Conservation (phyloP, 2,113 vertebrate species). For the Cinclus cinclus region DNA sequence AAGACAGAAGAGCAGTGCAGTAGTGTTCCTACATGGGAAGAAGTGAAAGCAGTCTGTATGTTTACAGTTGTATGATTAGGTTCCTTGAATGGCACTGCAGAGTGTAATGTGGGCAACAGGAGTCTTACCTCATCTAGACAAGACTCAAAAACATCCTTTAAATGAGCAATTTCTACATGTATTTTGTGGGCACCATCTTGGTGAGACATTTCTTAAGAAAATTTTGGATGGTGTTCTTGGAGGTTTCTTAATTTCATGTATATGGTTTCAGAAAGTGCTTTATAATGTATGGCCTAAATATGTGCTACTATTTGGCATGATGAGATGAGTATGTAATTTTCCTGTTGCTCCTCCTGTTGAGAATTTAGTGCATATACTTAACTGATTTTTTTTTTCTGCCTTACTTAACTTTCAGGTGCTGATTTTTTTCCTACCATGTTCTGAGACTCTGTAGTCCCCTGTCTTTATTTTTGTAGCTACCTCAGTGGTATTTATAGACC, state of each 20-base stretch:
- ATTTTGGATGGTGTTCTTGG: neutral
- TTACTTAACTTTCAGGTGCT: neutral
- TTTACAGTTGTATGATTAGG: neutral
- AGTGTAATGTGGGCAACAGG: neutral
- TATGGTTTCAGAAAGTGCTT: neutral
- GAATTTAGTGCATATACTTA: neutral
- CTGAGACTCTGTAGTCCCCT: neutral
- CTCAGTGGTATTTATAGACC: neutral
- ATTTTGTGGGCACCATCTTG: neutral
- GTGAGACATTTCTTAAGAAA: neutral
- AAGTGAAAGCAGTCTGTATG: neutral
- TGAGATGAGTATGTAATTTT: neutral
- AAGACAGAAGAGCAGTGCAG: neutral
- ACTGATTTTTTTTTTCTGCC: neutral
- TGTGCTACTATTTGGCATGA: neutral
- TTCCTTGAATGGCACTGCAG: neutral
- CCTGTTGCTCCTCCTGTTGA: neutral
- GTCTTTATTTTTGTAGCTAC: neutral
- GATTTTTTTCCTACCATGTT: neutral
- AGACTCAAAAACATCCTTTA: neutral
- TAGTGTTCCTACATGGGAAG: neutral
- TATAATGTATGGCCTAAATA: neutral
- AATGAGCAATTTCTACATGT: neutral
- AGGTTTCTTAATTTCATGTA: neutral
- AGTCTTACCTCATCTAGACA: neutral